Conservation (phyloP, 2,888 invertebrate species). For the Drosophila incognita region DNA sequence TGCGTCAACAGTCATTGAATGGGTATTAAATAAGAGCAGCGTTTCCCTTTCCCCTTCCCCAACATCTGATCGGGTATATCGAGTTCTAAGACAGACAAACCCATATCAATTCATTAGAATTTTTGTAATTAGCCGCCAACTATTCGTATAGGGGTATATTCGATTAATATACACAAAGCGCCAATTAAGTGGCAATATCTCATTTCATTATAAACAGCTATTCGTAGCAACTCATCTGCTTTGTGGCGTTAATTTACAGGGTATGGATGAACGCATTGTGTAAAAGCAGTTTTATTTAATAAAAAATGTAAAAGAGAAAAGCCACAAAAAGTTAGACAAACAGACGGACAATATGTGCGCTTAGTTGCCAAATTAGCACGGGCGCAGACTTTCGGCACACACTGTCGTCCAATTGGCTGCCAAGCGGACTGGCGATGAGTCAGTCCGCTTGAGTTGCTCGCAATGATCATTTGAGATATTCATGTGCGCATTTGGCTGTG, state of each 20-base stretch:
- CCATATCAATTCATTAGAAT: neutral
- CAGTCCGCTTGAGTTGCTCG: conserved; percentile 31
- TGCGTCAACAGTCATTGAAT: conserved; percentile 53
- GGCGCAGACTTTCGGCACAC: conserved; percentile 62
- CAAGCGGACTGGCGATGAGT: conserved; percentile 65
- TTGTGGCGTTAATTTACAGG: neutral
- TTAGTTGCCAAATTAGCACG: conserved; percentile 71
- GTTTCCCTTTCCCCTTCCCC: neutral
- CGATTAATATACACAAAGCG: neutral
- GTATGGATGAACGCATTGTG: conserved; percentile 6
- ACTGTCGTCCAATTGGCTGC: conserved; percentile 63
- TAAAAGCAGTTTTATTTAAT: conserved; percentile 27
- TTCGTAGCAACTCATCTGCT: neutral
- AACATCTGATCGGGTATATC: conserved; percentile 39
- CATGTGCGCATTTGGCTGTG: conserved; percentile 73
- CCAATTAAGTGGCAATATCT: neutral
- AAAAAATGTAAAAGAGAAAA: conserved; percentile 16
- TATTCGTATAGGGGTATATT: neutral
- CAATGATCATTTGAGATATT: conserved; percentile 30
- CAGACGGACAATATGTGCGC: conserved; percentile 19
- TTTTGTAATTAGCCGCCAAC: neutral
- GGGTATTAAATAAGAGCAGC: conserved; percentile 28
- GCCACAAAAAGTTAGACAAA: conserved; percentile 36
- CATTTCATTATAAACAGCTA: neutral
- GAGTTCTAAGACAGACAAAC: neutral